Base-by-base conservation (phyloP, 1,140 invertebrate species). In the Drosophila repletoides region DNA sequence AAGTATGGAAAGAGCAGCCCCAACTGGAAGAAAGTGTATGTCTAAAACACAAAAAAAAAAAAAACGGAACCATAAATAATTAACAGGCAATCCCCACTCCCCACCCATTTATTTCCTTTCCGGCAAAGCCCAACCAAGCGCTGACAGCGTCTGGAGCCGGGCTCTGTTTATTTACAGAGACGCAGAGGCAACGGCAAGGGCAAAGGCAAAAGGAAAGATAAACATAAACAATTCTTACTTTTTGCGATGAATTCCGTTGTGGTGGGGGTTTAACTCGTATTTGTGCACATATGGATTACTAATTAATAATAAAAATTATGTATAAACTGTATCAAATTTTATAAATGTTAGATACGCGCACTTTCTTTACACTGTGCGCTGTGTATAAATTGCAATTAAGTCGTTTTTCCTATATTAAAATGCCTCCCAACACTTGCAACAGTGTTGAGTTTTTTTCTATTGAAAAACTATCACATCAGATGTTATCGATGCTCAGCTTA, bases 201-300 rank as follows among this genome's bases (percentile, higher is more conserved):
- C n/a, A n/a, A n/a, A n/a, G n/a, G n/a, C n/a, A n/a, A n/a, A n/a
- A n/a, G n/a, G n/a, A n/a, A 22, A 9, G 38, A 61, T 45, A 52
- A 65, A 71, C 61, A 71, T 66, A 71, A 71, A 66, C 67, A 71
- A 31, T 53, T 65, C 63, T 71, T 71, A 66, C 63, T 33, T 66
- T n/a, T 71, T 45, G 53, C 28, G 36, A 66, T 12, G 33, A 64
- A 48, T 61, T 52, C 2, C 45, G n/a, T n/a, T 28, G 24, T 15
- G 38, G 26, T 22, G 48, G 58, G 9, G 19, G 29, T 46, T 67
- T 60, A 60, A 19, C 26, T 60, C 15, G 21, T 60, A 38, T 33
- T 28, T 48, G 22, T 40, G 46, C 38, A 52, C 67, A 65, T 69
- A 64, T n/a, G n/a, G n/a, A n/a, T n/a, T n/a, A n/a, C n/a, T n/a